Base-by-base conservation (phyloP, 1,140 invertebrate species). In the Spodoptera litura region DNA sequence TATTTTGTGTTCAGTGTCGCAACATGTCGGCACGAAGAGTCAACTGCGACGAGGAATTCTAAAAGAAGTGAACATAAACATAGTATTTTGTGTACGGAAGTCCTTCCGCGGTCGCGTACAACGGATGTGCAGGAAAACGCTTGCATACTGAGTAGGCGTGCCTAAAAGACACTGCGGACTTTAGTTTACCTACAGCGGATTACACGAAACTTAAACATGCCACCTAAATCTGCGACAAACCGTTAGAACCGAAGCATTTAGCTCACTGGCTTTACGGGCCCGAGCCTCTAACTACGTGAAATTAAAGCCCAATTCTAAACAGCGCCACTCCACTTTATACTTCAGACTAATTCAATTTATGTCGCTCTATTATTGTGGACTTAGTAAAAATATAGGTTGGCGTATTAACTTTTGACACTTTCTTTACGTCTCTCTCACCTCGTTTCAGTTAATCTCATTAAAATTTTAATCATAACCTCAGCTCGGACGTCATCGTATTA, bases 81-180 rank as follows among this genome's bases (percentile, higher is more conserved):
- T 85, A 88, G 87, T 91, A 93, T 94, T 94, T 94, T 92, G 91
- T 93, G 86, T 90, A 91, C 90, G 88, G 91, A 90, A 93, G 89
- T 93, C 89, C 88, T 93, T 89, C 88, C 89, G 90, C 86, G 90
- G 89, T 89, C 90, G 89, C 87, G 89, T 92, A 92, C 88, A 92
- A 91, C 91, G 92, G 91, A 93, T 93, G 87, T 93, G 86, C 87
- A 91, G 91, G 88, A 88, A 92, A 92, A 89, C 89, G 89, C 89
- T 93, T 92, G 93, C 93, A 94, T 94, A 92, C 92, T 91, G 89
- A 94, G 89, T 91, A 93, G 90, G 86, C 91, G 88, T 88, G 88
- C 91, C 90, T 93, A 93, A 94, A 93, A 94, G 90, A 94, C 89
- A 93, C 88, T 93, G 88, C 91, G 87, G 93, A 91, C 88, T 94